A percentile compares a stretch with the other conserved stretches of the same genome.
phyloP scores from a whole-genome alignment of 2,797 vertebrate genomes.

The Linurgus olivaceus region DNA sequence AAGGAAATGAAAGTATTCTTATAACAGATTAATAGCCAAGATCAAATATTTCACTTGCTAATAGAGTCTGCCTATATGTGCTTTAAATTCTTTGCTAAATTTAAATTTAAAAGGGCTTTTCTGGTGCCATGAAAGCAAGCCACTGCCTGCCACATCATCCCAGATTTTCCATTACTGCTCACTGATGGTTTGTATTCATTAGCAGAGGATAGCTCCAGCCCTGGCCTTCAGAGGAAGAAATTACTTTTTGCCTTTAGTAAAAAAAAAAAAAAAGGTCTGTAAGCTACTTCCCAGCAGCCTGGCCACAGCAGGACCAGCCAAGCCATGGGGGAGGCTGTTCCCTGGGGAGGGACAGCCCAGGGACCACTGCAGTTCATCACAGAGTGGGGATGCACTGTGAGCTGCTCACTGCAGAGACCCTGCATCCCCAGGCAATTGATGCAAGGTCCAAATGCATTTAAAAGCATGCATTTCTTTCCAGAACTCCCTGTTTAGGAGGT shows the following conservation, averaged over 20 bases:
- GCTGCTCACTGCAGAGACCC: neutral
- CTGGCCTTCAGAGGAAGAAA: neutral
- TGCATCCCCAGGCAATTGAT: neutral
- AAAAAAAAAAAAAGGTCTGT: neutral
- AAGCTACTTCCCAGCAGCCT: neutral
- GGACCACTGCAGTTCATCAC: neutral
- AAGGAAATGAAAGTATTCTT: constrained; percentile 47
- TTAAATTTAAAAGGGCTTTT: constrained; percentile 12
- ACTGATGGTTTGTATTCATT: neutral
- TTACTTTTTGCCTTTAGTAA: neutral
- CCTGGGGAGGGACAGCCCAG: neutral
- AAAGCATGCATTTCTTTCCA: neutral
- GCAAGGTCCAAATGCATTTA: neutral
- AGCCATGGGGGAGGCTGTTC: neutral
- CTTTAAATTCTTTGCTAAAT: constrained; percentile 21
- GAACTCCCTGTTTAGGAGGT: neutral
- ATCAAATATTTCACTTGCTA: constrained; percentile 61
- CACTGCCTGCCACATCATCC: constrained; percentile 9
- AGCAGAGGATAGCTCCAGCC: neutral
- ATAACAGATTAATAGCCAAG: constrained; percentile 52
- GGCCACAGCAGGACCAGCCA: neutral
- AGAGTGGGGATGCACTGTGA: rapidly evolving
- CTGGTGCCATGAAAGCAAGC: neutral
- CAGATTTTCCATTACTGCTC: constrained; percentile 1
- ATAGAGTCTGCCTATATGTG: constrained; percentile 24